Evolutionary conservation across 2,797 vertebrate species (phyloP), one percentile per base, ranked within the genome.

Genomic region (Myotis myotis): DNA sequence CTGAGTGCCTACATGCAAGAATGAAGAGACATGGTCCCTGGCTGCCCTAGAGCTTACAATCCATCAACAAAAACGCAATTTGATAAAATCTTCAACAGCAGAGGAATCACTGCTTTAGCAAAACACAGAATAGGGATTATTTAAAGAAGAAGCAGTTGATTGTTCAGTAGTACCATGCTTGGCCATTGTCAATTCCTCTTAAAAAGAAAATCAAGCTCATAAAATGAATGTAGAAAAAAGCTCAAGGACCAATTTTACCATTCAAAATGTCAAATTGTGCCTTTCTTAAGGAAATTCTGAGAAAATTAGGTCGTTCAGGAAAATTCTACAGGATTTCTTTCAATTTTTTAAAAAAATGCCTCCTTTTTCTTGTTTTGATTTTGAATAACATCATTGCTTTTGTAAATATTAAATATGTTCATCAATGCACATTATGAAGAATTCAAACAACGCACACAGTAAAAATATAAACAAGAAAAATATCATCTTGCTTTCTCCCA

Each of bases 291-390:
- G 57, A 78, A 78, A 83, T 76, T 78, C 44, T 83, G 17, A 91
- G 70, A 53, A 83, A 87, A 38, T 28, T 74, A 88, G 68, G 13
- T 19, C 51, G 49, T 6, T 62, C 66, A 68, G 41, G 28, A 85
- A 88, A 85, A 81, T 74, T 91, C 41, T 53, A 92, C 66, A 82
- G 44, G 15, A 38, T 57, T 70, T 71, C 84, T 89, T 85, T 57
- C 28, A 70, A 38, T 44, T 84, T 49, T 92, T 33, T 36, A 20
- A 20, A 20, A 20, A 20, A 87, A 74, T 30, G 11, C 25, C 76
- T 95, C 76, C 5, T 64, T 75, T 25, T 33, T 64, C 44, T 64
- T 16, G 13, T 74, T 81, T 84, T 38, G 23, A 33, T 64, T 75
- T n/a, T 41, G 1, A 60, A 57, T 20, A n/a, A 51, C 36, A 70